Percentiles rank a stretch among this genome's conserved stretches.
phyloP scores from a whole-genome alignment of 2,797 vertebrate genomes.

The Parotocinclus haroldoi region DNA sequence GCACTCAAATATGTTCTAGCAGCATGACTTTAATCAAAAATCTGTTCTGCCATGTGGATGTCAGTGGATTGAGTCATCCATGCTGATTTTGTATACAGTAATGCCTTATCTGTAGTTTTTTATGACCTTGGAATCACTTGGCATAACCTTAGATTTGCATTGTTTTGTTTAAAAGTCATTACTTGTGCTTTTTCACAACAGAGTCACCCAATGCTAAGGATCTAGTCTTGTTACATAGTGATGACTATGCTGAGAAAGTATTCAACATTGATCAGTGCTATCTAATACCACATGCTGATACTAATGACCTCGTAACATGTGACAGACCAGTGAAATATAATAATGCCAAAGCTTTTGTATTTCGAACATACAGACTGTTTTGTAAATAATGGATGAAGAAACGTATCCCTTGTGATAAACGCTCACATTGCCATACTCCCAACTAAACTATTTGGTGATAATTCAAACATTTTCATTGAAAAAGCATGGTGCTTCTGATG shows the following conservation, averaged over 20 bases:
- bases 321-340: slow-evolving; percentile 24
- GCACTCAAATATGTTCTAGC: no score
- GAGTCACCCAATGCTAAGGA: no score
- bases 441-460: slow-evolving; percentile 50
- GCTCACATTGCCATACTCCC: slow-evolving; percentile 26
- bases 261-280: slow-evolving; percentile 22
- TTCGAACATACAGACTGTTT: not conserved
- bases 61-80: no score
- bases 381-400: slow-evolving; percentile 18
- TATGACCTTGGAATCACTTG: not conserved
- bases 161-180: not conserved
- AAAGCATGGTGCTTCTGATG: slow-evolving; percentile 61
- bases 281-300: slow-evolving; percentile 19
- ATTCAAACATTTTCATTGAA: slow-evolving; percentile 53
- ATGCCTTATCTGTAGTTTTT: not conserved
- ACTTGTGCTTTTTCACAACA: not conserved
- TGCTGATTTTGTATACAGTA: no score
- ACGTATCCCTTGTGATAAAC: slow-evolving; percentile 36
- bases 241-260: slow-evolving; percentile 7
- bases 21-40: no score
- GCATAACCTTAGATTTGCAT: not conserved
- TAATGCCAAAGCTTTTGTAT: not conserved
- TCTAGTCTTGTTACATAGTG: not conserved
- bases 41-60: no score
- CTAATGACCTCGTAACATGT: slow-evolving; percentile 24